Evolutionary conservation across 1,140 invertebrate genomes (phyloP).

Genomic region (Dendroctonus valens): DNA sequence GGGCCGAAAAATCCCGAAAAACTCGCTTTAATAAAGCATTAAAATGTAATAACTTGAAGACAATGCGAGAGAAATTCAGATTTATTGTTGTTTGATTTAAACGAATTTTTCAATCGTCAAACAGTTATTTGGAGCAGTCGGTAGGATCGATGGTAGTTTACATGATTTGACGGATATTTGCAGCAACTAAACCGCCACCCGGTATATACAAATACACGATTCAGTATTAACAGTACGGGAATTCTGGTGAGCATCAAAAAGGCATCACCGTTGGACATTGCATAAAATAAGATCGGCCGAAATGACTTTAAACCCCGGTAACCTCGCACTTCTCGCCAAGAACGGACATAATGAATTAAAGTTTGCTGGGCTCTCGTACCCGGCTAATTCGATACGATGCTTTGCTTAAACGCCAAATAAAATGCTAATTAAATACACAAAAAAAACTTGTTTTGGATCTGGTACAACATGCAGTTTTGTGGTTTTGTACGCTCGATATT

Average conservation of each 20-base stretch:
- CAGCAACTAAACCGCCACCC: too few species aligned
- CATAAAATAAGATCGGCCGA: slow-evolving; percentile 32
- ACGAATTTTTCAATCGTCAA: too few species aligned
- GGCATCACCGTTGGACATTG: slow-evolving; percentile 18
- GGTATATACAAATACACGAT: too few species aligned
- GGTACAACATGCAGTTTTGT: slow-evolving; percentile 22
- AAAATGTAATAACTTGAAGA: too few species aligned
- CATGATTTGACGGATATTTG: too few species aligned
- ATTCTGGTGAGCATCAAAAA: neutral
- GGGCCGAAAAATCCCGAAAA: too few species aligned
- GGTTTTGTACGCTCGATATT: slow-evolving; percentile 17
- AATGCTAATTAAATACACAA: slow-evolving; percentile 37
- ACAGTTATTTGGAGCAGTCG: too few species aligned
- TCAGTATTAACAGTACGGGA: too few species aligned
- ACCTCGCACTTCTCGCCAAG: slow-evolving; percentile 33
- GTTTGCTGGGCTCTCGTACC: slow-evolving; percentile 20
- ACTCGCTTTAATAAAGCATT: too few species aligned
- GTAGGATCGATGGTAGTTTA: too few species aligned
- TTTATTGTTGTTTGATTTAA: too few species aligned
- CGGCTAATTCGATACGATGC: slow-evolving; percentile 33
- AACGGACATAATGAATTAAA: slow-evolving; percentile 37
- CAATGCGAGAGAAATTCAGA: too few species aligned
- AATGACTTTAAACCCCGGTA: slow-evolving; percentile 34
- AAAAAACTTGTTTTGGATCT: slow-evolving; percentile 29
- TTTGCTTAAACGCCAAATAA: slow-evolving; percentile 38